Base-by-base conservation (phyloP, 2,888 invertebrate genomes). In the Nycteola revayana region DNA sequence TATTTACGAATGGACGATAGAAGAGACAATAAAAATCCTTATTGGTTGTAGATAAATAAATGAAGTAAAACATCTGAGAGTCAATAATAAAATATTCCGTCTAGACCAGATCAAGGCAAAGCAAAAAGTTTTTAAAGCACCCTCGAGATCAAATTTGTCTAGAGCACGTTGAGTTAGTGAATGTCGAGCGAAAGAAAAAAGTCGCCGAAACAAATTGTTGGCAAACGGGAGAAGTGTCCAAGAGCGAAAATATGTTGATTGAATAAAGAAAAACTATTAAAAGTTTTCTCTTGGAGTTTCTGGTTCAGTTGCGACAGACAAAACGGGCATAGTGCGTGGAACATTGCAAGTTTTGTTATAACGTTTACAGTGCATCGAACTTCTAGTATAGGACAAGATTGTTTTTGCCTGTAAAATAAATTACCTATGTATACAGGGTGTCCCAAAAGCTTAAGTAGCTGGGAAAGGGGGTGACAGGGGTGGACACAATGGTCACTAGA, bases 211-310 rank as follows among this genome's bases (percentile, higher is more conserved):
- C 84, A 83, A 85, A 81, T 85, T 83, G 83, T 84, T 82, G 74
- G 81, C 84, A 79, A 85, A 80, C 80, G 75, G 68, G 73, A 73
- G 74, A 83, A 84, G 83, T 85, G 85, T 83, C 85, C 77, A 73
- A 76, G 73, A 80, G 75, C 77, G 70, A 84, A 86, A 84, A 85
- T 85, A 86, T 86, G 86, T 85, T 87, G 86, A 87, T 87, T 85
- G 85, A 85, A 87, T 85, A 84, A 85, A 82, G 84, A 78, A 87
- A 86, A 85, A 84, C 85, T 84, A 84, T 85, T 87, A 86, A 85
- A 87, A 87, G 75, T 87, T 86, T 55, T 63, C 58, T 61, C 72
- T 59, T 67, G 39, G 69, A 74, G 71, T 75, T 79, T 77, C 77
- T 70, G 72, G 73, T 75, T 79, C 72, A 71, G 67, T 76, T 70